Evolutionary conservation across 2,888 invertebrate genomes (phyloP).

Genomic region (Epirrita christyi): DNA sequence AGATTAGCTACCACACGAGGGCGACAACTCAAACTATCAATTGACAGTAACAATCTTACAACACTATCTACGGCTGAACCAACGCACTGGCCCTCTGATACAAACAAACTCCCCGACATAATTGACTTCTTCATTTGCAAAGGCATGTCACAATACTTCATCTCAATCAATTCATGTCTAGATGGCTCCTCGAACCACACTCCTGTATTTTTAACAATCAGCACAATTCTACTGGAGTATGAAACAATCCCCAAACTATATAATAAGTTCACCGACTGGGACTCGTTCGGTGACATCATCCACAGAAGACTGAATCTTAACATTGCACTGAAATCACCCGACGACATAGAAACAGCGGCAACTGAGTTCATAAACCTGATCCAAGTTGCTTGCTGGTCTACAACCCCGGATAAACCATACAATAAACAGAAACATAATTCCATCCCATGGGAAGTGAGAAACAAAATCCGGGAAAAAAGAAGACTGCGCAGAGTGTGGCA

Average conservation of each 20-base stretch:
- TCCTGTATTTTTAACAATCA: background rate
- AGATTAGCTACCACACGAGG: slow-evolving; percentile 30
- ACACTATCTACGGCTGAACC: background rate
- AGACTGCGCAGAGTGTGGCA: background rate
- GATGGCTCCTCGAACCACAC: background rate
- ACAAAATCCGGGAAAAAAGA: background rate
- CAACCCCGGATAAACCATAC: background rate
- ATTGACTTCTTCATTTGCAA: background rate
- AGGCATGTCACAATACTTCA: background rate
- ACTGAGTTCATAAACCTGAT: background rate
- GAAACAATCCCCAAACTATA: background rate
- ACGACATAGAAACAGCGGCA: background rate
- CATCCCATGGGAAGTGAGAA: background rate
- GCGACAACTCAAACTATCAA: slow-evolving; percentile 16
- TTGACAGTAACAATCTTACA: background rate
- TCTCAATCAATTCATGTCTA: background rate
- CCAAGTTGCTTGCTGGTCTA: background rate
- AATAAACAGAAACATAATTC: background rate
- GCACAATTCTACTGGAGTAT: background rate
- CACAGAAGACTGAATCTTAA: background rate
- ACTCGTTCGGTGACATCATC: background rate
- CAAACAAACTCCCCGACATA: no score
- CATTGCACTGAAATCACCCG: background rate
- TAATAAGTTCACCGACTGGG: background rate
- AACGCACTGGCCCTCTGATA: background rate